Evolutionary conservation across 2,797 vertebrate species (phyloP), one percentile per base, ranked within the genome.

Genomic region (Eidolon dupreanum): DNA sequence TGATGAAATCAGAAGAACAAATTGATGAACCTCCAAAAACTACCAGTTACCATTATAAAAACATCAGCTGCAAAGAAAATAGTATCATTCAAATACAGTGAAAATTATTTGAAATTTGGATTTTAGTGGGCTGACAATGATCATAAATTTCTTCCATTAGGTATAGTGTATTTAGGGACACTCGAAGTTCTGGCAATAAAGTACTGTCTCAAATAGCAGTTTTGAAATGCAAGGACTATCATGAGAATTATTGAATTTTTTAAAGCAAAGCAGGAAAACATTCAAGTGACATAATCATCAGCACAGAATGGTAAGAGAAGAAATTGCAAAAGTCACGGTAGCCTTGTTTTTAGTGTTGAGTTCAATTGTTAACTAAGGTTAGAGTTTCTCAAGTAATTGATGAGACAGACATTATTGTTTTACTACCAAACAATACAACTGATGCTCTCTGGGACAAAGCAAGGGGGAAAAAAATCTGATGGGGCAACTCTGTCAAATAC

Each of bases 31-130:
- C 63, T 90, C 61, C 49, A 59, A 38, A 95, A 97, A 73, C 53
- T 51, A 95, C 88, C 74, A 73, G 70, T 82, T 90, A 53, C 59
- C 73, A 13, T 71, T 92, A 22, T 8, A 59, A 82, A 94, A 93
- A 66, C 15, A 68, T 13, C 41, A 83, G 65, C 41, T 81, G 31
- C 31, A 68, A 84, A 88, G 16, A 88, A 90, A 95, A 79, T 20
- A 77, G 22, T 38, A 81, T 4, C 33, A 65, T 9, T 20, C 17
- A 68, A 65, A 46, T 51, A 63, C n/a, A 55, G 36, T 46, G 16
- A 57, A 63, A 82, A 88, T 83, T 66, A 79, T 75, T 78, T 97
- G 68, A 93, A 79, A 92, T 73, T 78, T 97, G 70, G 13, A 68
- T 78, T 81, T 90, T 33, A 93, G 36, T 65, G 59, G 55, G 26